A percentile compares a stretch with the other conserved stretches of the same genome.
phyloP scores from a whole-genome alignment of 2,797 vertebrate genomes.

The Strix occidentalis region DNA sequence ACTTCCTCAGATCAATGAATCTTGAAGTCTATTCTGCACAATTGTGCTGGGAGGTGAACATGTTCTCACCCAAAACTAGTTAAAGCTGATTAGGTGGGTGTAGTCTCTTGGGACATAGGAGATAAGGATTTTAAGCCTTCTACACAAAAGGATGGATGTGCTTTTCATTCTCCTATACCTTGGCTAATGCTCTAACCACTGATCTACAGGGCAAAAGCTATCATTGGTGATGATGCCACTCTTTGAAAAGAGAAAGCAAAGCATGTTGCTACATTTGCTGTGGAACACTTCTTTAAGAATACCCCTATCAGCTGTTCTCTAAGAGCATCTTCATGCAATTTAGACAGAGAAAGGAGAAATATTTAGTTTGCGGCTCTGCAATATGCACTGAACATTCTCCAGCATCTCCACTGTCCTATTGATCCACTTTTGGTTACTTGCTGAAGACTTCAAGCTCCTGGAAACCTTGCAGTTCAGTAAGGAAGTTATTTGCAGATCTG shows the following conservation, averaged over 20 bases:
- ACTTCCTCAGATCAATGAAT: not conserved
- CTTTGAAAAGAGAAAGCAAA: not conserved
- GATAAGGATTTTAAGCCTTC: not conserved
- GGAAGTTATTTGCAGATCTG: not conserved
- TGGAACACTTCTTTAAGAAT: not conserved
- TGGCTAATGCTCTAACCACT: not conserved
- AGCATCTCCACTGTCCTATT: not conserved
- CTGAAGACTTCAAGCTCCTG: not conserved
- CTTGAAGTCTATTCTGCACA: not conserved
- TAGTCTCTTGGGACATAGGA: not conserved
- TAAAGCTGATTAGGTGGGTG: not conserved
- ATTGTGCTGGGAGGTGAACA: not conserved
- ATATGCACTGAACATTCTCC: not conserved
- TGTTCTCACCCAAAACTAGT: not conserved
- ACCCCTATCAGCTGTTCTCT: not conserved
- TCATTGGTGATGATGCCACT: not conserved
- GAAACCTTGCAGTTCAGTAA: not conserved
- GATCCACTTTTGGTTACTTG: not conserved
- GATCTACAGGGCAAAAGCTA: not conserved
- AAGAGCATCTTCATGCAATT: not conserved
- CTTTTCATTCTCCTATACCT: not conserved
- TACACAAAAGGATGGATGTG: not conserved
- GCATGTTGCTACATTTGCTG: not conserved
- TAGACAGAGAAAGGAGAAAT: not conserved
- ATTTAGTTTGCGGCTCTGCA: not conserved